Percentiles rank a stretch among this genome's conserved stretches.
Evolutionary conservation across 2,888 invertebrate species (phyloP).

Genomic region (Sinelater perroti): DNA sequence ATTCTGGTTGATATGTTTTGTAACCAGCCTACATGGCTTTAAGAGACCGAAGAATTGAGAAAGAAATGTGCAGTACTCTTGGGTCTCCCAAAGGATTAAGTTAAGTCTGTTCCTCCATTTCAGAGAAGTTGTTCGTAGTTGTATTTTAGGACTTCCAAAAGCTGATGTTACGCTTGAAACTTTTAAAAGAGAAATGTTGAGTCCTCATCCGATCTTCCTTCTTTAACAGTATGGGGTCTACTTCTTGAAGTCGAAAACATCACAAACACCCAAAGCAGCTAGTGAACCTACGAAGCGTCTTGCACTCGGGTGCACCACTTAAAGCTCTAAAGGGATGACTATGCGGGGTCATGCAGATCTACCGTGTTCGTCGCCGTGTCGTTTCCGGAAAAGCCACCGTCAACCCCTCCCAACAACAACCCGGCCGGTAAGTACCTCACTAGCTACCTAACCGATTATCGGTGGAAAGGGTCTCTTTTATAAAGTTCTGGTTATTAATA

Average conservation of each 20-base stretch:
- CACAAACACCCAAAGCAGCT: conserved; percentile 38
- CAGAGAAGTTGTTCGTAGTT: neutral
- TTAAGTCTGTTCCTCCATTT: conserved; percentile 6
- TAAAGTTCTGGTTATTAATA: conserved; percentile 51
- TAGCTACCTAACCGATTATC: conserved; percentile 12
- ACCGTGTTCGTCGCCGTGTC: conserved; percentile 44
- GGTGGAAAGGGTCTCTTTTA: conserved; percentile 16
- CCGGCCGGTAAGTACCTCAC: neutral
- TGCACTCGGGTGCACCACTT: conserved; percentile 41
- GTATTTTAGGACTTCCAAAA: conserved; percentile 10
- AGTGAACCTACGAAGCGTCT: conserved; percentile 31
- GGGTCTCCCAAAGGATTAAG: conserved; percentile 20
- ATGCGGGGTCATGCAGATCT: conserved; percentile 35
- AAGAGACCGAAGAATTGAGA: conserved; percentile 25
- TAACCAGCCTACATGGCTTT: conserved; percentile 26
- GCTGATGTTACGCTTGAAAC: conserved; percentile 21
- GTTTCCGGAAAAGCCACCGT: conserved; percentile 41
- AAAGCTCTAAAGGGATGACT: conserved; percentile 35
- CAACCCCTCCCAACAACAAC: conserved; percentile 20
- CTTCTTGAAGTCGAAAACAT: conserved; percentile 35
- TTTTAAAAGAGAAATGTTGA: conserved; percentile 50
- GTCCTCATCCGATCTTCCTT: conserved; percentile 43
- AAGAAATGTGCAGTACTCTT: conserved; percentile 21
- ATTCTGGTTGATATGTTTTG: conserved; percentile 38
- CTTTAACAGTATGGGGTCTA: conserved; percentile 58